These are phyloP conservation scores for Nephotettix cincticeps DNA, from an alignment of 1,140 invertebrate genomes.

Conservation along the genomic window DNA sequence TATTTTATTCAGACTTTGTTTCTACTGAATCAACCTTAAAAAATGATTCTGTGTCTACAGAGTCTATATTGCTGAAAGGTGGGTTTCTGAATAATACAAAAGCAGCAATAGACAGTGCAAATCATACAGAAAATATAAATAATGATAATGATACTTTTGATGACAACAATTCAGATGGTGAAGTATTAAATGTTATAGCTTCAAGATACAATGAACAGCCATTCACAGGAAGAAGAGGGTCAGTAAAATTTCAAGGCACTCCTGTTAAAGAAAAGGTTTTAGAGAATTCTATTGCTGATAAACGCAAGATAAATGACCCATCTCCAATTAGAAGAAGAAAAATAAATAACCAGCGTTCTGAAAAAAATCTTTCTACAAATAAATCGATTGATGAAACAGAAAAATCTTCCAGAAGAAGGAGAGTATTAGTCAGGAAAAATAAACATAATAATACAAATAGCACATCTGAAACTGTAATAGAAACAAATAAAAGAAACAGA, in stretches of 20 bases:
- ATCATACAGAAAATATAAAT: neutral
- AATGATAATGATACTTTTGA: constrained; percentile 9
- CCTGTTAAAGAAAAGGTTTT: neutral
- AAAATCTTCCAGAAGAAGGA: constrained; percentile 5
- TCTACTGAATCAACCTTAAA: neutral
- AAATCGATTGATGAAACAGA: neutral
- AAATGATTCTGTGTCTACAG: neutral
- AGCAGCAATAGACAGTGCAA: neutral
- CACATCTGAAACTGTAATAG: neutral
- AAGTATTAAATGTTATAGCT: constrained; percentile 21
- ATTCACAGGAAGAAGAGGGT: constrained; percentile 15
- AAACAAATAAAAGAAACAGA: neutral
- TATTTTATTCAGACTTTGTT: neutral
- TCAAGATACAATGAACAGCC: neutral
- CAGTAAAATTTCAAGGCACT: neutral
- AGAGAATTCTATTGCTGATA: neutral
- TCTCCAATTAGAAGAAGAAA: neutral
- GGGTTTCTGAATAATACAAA: neutral
- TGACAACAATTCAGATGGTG: neutral
- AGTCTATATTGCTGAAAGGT: neutral
- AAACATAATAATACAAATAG: neutral
- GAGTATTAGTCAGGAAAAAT: constrained; percentile 18
- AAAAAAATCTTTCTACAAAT: neutral
- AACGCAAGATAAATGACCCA: neutral
- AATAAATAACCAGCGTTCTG: neutral